Evolutionary conservation across 2,113 vertebrate species (phyloP).

Genomic region (Solenodon paradoxus): DNA sequence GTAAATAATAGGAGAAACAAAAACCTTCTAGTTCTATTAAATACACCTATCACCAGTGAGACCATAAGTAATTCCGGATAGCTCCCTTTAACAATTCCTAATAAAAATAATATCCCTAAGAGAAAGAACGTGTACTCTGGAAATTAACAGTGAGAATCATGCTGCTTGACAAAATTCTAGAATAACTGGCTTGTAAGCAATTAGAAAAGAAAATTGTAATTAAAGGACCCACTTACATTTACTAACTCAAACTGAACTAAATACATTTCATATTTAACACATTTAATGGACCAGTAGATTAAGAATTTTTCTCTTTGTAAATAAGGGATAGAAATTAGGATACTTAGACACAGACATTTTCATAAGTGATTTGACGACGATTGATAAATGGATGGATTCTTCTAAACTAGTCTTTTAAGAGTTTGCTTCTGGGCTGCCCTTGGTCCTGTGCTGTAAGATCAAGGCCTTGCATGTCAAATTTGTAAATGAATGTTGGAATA

Average conservation of each 20-base stretch:
- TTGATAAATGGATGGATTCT: not conserved
- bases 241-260: not conserved
- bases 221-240: not conserved
- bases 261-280: not conserved
- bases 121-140: not conserved
- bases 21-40: not conserved
- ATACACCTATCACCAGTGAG: not conserved
- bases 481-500: not conserved
- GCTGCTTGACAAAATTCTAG: not conserved
- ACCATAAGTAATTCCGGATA: not conserved
- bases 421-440: not conserved
- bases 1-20: not conserved
- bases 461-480: not conserved
- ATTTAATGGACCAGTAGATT: not conserved
- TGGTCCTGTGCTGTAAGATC: not conserved
- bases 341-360: not conserved
- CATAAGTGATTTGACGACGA: not conserved
- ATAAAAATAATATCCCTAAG: not conserved
- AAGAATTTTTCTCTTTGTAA: not conserved
- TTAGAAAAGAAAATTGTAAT: not conserved
- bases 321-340: not conserved
- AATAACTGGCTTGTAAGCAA: not conserved
- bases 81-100: not conserved
- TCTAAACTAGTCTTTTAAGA: not conserved
- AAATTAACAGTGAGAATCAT: not conserved